These are phyloP conservation scores for Eupithecia exiguata DNA, from an alignment of 2,888 invertebrate species.

Conservation along the genomic window DNA sequence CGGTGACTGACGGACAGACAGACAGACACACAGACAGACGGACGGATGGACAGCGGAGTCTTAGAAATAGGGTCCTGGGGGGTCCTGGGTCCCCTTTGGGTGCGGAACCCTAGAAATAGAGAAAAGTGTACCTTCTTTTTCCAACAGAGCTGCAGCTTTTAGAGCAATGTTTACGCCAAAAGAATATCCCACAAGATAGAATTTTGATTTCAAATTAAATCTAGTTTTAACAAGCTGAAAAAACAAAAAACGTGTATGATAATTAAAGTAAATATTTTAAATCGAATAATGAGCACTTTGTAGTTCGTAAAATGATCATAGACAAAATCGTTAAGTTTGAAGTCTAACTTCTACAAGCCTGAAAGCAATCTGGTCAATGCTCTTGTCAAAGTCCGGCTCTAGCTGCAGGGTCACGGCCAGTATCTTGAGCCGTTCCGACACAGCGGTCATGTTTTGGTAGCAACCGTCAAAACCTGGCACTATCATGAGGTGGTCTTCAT, in stretches of 20 bases:
- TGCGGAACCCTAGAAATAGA: too few relatives aligned
- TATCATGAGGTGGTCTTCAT: background rate
- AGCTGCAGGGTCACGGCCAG: background rate
- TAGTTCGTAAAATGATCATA: too few relatives aligned
- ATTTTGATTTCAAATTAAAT: slow-evolving; percentile 40
- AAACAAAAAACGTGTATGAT: background rate
- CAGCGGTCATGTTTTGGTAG: background rate
- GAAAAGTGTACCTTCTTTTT: slow-evolving; percentile 5
- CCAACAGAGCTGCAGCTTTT: slow-evolving; percentile 1
- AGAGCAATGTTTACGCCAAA: slow-evolving; percentile 10
- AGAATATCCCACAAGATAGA: slow-evolving; percentile 3
- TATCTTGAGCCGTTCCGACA: background rate
- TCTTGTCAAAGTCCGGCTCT: background rate
- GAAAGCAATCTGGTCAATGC: slow-evolving; percentile 1
- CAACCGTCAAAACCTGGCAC: background rate
- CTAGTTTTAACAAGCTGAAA: slow-evolving; percentile 44
- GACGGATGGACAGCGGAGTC: too few relatives aligned
- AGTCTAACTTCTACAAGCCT: background rate
- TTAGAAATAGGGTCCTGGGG: too few relatives aligned
- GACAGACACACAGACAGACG: too few relatives aligned
- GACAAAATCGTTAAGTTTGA: too few relatives aligned
- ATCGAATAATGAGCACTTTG: too few relatives aligned
- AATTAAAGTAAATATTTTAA: too few relatives aligned
- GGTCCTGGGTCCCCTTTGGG: too few relatives aligned
- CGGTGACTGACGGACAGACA: too few relatives aligned